Evolutionary conservation across 2,797 vertebrate species (phyloP).

Genomic region (Psittacula echo): DNA sequence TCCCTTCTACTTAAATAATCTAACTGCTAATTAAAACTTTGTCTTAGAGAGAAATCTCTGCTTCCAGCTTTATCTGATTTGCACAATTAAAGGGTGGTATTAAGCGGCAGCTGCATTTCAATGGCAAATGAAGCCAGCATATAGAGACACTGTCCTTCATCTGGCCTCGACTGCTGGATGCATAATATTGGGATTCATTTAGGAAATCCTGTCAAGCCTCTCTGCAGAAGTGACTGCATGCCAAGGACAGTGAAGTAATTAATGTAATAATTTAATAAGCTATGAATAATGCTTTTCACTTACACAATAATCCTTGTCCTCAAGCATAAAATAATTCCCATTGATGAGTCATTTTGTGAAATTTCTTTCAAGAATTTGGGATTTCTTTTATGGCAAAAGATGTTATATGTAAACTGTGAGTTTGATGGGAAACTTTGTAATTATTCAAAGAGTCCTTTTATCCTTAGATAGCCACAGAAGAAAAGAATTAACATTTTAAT

Average conservation of each 20-base stretch:
- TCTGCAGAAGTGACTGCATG: not conserved
- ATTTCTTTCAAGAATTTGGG: not conserved
- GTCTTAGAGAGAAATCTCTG: conserved; percentile 1
- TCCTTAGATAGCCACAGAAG: not conserved
- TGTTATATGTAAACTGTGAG: not conserved
- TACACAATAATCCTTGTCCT: not conserved
- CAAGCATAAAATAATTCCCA: not conserved
- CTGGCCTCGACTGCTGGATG: not conserved
- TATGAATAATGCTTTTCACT: not conserved
- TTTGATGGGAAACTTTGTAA: not conserved
- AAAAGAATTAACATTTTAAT: not conserved
- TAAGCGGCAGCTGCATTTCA: conserved; percentile 22
- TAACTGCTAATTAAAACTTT: conserved; percentile 40
- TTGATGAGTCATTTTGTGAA: not conserved
- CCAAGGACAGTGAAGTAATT: not conserved
- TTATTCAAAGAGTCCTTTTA: not conserved
- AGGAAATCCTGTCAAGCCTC: not conserved
- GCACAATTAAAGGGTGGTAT: not conserved
- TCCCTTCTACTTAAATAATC: conserved; percentile 32
- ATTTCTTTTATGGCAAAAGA: not conserved
- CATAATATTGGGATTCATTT: not conserved
- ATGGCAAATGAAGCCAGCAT: not conserved
- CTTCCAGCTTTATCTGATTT: conserved; percentile 34
- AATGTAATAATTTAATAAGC: not conserved
- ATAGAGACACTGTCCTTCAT: not conserved